These are phyloP conservation scores for Setipinna tenuifilis DNA, from an alignment of 2,797 vertebrate genomes.

Conservation along the genomic window DNA sequence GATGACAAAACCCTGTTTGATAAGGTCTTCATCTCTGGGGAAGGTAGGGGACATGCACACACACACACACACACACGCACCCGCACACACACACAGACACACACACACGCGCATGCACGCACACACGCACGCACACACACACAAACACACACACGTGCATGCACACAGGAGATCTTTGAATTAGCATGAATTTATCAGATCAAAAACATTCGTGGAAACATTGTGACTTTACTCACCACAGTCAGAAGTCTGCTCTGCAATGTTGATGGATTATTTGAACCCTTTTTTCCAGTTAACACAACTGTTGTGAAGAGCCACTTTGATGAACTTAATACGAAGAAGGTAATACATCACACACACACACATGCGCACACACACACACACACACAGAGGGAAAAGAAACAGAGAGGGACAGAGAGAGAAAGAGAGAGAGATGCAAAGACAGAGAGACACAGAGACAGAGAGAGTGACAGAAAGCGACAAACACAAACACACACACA, in stretches of 20 bases:
- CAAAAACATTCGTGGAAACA: neutral
- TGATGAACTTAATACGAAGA: neutral
- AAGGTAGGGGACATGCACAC: neutral
- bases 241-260: neutral
- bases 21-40: neutral
- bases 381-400: neutral
- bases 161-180: neutral
- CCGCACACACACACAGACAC: neutral
- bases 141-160: neutral
- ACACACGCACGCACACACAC: neutral
- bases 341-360: neutral
- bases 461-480: too few species aligned
- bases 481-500: too few species aligned
- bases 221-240: neutral
- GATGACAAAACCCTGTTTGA: neutral
- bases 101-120: neutral
- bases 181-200: too few species aligned
- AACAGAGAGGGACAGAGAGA: neutral
- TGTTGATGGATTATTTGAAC: neutral
- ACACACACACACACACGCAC: neutral
- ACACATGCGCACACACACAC: neutral
- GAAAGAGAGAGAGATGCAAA: too few species aligned
- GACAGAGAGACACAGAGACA: too few species aligned
- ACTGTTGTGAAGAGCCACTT: neutral
- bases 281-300: constrained; percentile 54